Evolutionary conservation across 1,140 invertebrate species (phyloP).

Genomic region (Diploscapter pachys): DNA sequence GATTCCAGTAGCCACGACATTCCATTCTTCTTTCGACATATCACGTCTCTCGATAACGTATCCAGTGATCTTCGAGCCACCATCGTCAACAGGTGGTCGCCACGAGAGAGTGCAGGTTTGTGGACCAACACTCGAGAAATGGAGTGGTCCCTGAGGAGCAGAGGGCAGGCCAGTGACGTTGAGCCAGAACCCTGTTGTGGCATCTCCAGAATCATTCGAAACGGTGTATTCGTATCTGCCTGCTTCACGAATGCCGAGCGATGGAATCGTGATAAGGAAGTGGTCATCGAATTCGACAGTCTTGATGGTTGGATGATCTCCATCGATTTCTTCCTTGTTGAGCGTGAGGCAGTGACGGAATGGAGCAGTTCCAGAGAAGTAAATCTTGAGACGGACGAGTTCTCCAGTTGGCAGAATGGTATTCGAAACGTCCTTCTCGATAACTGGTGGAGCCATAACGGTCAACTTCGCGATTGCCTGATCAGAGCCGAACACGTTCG

Average conservation of each 20-base stretch:
- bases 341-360: slow-evolving; percentile 51
- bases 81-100: slow-evolving; percentile 80
- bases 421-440: slow-evolving; percentile 84
- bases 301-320: slow-evolving; percentile 48
- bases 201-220: slow-evolving; percentile 84
- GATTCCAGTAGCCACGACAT: slow-evolving; percentile 49
- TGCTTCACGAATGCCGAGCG: slow-evolving; percentile 65
- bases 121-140: slow-evolving; percentile 80
- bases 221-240: slow-evolving; percentile 79
- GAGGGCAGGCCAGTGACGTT: slow-evolving; percentile 86
- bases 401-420: slow-evolving; percentile 84
- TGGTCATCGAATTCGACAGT: slow-evolving; percentile 57
- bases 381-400: slow-evolving; percentile 84
- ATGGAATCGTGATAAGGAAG: slow-evolving; percentile 56
- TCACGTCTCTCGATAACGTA: slow-evolving; percentile 85
- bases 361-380: slow-evolving; percentile 56
- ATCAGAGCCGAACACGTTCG: slow-evolving; percentile 83
- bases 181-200: slow-evolving; percentile 76
- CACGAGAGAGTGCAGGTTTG: slow-evolving; percentile 85
- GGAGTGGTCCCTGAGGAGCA: slow-evolving; percentile 84
- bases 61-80: slow-evolving; percentile 85
- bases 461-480: slow-evolving; percentile 79
- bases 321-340: slow-evolving; percentile 47
- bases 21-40: slow-evolving; percentile 65
- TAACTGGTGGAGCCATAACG: slow-evolving; percentile 80